These are phyloP conservation scores for Corticium candelabrum DNA, from an alignment of 37 sponge, comb jelly and placozoan genomes.

Conservation along the genomic window DNA sequence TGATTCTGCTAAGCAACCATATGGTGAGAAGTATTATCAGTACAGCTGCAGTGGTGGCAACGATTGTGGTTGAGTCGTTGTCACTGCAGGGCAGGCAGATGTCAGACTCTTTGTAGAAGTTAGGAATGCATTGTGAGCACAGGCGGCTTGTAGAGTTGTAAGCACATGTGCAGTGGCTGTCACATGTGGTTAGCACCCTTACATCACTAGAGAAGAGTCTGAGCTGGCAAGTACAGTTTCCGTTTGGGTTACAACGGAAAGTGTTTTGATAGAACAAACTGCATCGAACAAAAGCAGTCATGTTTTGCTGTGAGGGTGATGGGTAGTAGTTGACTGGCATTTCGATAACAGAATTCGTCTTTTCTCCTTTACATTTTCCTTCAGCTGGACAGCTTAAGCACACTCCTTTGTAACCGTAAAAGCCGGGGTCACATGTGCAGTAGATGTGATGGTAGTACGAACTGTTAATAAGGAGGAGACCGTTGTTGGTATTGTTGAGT, in stretches of 20 bases:
- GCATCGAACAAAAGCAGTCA: neutral
- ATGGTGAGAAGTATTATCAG: neutral
- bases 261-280: neutral
- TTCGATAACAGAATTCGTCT: neutral
- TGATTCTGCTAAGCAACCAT: neutral
- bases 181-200: neutral
- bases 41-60: neutral
- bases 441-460: neutral
- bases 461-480: neutral
- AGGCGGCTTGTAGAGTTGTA: neutral
- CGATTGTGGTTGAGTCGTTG: neutral
- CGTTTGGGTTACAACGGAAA: neutral
- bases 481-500: neutral
- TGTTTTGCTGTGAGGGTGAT: neutral
- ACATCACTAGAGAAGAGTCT: too few relatives aligned
- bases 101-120: neutral
- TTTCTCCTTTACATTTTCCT: neutral
- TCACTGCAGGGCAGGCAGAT: neutral
- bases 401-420: neutral
- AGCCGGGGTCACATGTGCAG: neutral
- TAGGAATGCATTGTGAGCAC: neutral
- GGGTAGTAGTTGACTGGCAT: neutral
- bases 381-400: neutral
- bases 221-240: neutral
- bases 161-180: neutral